phyloP scores from a whole-genome alignment of 35 echinoderm and acorn worm genomes.

The Strongylocentrotus purpuratus region DNA sequence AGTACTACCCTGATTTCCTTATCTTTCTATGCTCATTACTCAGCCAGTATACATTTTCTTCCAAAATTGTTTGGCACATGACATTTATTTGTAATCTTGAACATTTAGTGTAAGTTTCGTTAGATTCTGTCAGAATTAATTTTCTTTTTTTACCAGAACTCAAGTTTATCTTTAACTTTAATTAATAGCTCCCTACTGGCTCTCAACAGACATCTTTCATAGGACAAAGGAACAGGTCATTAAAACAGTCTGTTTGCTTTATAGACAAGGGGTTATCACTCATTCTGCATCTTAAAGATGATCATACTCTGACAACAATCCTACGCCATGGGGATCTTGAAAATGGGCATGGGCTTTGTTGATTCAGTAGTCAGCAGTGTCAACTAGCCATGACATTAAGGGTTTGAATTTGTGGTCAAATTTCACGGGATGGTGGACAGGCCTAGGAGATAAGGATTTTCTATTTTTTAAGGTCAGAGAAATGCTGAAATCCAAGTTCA shows the following conservation, averaged over 20 bases:
- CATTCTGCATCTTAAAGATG: background rate
- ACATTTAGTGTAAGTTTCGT: too few relatives aligned
- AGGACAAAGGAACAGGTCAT: background rate
- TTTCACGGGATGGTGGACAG: background rate
- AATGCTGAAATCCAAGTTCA: background rate
- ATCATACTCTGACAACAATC: background rate
- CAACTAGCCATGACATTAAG: slow-evolving; percentile 1
- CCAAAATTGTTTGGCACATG: too few relatives aligned
- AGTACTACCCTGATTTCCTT: too few relatives aligned
- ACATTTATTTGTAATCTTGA: too few relatives aligned
- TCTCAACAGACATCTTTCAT: background rate
- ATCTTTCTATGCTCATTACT: too few relatives aligned
- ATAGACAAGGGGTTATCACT: background rate
- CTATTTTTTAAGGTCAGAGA: background rate
- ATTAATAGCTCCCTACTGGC: too few relatives aligned
- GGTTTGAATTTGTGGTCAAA: background rate
- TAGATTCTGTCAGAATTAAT: too few relatives aligned
- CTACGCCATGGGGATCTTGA: background rate
- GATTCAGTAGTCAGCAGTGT: slow-evolving; percentile 1
- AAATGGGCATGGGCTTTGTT: background rate
- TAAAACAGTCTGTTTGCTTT: background rate
- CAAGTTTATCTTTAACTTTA: too few relatives aligned
- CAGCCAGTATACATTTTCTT: too few relatives aligned
- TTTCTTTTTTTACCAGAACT: too few relatives aligned
- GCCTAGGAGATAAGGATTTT: too few relatives aligned